Evolutionary conservation across 2,888 invertebrate species (phyloP).

Genomic region (Spodoptera exigua): DNA sequence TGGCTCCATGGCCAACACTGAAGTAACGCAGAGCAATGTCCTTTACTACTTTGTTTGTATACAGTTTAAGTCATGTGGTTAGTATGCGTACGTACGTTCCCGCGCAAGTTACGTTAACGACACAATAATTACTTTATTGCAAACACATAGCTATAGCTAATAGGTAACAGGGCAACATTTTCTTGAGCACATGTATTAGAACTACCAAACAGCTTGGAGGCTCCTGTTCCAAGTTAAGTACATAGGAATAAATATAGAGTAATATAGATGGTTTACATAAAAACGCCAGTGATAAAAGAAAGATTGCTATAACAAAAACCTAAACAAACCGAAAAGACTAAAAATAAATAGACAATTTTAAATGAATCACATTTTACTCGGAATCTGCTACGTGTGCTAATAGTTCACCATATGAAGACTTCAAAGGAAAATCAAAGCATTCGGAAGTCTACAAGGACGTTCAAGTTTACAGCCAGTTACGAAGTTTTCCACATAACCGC

Average conservation of each 20-base stretch:
- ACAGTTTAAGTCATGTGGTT: constrained; percentile 6
- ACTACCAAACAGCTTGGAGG: constrained; percentile 14
- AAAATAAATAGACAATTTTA: too few relatives aligned
- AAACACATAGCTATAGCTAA: constrained; percentile 21
- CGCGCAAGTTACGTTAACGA: constrained; percentile 35
- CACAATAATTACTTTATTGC: constrained; percentile 22
- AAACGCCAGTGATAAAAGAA: too few relatives aligned
- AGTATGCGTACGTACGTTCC: constrained; percentile 3
- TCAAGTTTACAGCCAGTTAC: constrained; percentile 70
- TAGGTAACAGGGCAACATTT: constrained; percentile 1
- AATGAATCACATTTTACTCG: neutral
- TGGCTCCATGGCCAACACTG: too few relatives aligned
- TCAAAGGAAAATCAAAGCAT: constrained; percentile 54
- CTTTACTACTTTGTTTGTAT: constrained; percentile 4
- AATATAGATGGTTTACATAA: too few relatives aligned
- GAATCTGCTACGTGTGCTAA: neutral
- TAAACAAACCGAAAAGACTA: too few relatives aligned
- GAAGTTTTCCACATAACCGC: constrained; percentile 72
- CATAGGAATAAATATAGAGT: too few relatives aligned
- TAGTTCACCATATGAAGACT: constrained; percentile 17
- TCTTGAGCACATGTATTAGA: constrained; percentile 3
- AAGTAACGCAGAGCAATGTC: too few relatives aligned
- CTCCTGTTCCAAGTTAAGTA: neutral
- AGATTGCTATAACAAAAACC: too few relatives aligned
- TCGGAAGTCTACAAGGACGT: constrained; percentile 67